phyloP scores from a whole-genome alignment of 35 echinoderm and acorn worm species.

The Patiria miniata region DNA sequence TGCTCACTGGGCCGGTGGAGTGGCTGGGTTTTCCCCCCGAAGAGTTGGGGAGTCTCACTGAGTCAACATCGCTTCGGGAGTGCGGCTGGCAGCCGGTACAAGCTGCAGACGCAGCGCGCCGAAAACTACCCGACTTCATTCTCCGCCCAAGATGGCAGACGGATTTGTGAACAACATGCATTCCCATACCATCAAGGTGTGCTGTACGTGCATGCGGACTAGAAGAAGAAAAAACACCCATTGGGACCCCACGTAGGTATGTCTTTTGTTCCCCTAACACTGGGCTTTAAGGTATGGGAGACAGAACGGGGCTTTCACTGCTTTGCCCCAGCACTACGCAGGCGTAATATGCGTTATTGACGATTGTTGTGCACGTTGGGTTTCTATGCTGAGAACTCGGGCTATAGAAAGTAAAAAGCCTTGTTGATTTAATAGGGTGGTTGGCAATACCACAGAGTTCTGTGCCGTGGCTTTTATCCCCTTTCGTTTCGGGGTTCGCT shows the following conservation, averaged over 20 bases:
- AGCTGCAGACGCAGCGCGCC: background rate
- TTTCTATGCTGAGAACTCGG: too few species aligned
- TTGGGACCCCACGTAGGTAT: conserved; percentile 19
- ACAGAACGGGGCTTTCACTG: conserved; percentile 10
- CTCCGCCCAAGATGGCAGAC: conserved; percentile 13
- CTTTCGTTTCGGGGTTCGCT: background rate
- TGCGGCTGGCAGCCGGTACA: too few species aligned
- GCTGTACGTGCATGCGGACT: background rate
- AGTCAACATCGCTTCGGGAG: too few species aligned
- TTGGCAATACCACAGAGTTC: background rate
- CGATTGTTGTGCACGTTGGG: too few species aligned
- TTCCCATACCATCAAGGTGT: background rate
- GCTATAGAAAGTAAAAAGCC: background rate
- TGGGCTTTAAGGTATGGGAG: background rate
- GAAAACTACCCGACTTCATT: background rate
- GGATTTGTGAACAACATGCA: background rate
- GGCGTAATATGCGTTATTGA: background rate
- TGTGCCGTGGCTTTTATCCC: background rate
- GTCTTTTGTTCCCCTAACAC: background rate
- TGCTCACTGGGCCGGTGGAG: background rate
- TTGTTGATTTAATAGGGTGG: conserved; percentile 9
- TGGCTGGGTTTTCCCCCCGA: background rate
- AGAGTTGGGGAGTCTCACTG: too few species aligned
- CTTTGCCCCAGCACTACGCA: background rate
- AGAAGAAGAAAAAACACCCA: background rate